These are phyloP conservation scores for Sthenelais limicola DNA, from an alignment of 2,888 invertebrate species.

Conservation along the genomic window DNA sequence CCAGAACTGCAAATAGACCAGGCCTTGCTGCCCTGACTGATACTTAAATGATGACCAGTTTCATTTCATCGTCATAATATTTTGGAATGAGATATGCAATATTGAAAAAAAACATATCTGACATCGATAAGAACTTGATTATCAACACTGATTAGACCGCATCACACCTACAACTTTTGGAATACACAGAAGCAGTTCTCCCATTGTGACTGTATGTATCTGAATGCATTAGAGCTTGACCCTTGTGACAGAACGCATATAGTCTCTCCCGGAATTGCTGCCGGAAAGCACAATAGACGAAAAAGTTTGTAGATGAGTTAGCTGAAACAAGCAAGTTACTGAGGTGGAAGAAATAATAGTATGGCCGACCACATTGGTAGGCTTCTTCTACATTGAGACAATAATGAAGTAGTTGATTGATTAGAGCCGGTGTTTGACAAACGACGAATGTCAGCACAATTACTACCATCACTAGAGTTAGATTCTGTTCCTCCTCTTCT, in stretches of 20 bases:
- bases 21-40: too few species aligned
- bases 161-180: constrained; percentile 25
- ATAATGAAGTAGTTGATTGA: constrained; percentile 51
- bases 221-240: constrained; percentile 13
- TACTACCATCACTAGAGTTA: constrained; percentile 54
- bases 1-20: too few species aligned
- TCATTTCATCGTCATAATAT: too few species aligned
- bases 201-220: constrained; percentile 24
- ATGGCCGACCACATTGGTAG: constrained; percentile 50
- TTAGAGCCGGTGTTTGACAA: constrained; percentile 54
- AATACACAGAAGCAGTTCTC: constrained; percentile 31
- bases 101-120: too few species aligned
- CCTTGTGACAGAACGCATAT: constrained; percentile 47
- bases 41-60: too few species aligned
- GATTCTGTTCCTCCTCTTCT: constrained; percentile 51
- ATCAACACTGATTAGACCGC: too few species aligned
- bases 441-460: constrained; percentile 54
- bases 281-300: constrained; percentile 54
- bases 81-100: too few species aligned
- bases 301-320: constrained; percentile 54
- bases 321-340: constrained; percentile 53
- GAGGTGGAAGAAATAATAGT: constrained; percentile 54
- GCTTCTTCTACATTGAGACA: not conserved
- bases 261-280: constrained; percentile 52
- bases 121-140: too few species aligned